Evolutionary conservation across 1,140 invertebrate genomes (phyloP), one percentile per base, ranked within the genome.

Genomic region (Oedothorax gibbosus): DNA sequence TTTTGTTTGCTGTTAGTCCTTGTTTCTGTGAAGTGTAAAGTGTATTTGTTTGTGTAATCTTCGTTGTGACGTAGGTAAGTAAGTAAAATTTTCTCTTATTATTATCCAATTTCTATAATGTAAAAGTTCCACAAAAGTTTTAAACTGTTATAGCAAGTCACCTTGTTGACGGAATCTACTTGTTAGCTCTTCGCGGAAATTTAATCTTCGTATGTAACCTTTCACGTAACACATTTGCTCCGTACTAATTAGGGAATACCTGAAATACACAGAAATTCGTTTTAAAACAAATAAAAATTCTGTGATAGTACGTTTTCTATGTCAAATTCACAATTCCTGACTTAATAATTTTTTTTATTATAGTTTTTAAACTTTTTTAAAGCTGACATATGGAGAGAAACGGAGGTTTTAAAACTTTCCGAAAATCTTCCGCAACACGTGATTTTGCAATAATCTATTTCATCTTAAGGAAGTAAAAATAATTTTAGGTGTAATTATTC

Each of bases 1-100:
- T 84, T 84, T 84, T 84, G 81, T 84, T 84, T 84, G 81, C 81
- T 84, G 81, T 84, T 84, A 84, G 81, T 84, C 81, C 81, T 84
- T 84, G 81, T 84, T 84, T 84, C 81, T 84, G 81, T 84, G 72
- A 76, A 84, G 81, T 84, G 81, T 84, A 84, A 84, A 84, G 71
- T 84, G 81, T 84, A 84, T 84, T 84, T 84, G 81, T 84, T 84
- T 84, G 81, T 84, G 81, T 84, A 84, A 84, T 84, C 69, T 84
- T 84, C 81, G 81, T 84, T 84, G 81, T 84, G 81, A 84, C 81
- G 71, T 84, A 84, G 81, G 81, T 84, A 76, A n/a, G 72, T 84
- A 53, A 66, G 20, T 56, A 7, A 9, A 53, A 54, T 66, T 83
- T 72, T 50, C n/a, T 18, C 20, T 71, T 35, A 57, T 66, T 68